Evolutionary conservation across 2,888 invertebrate species (phyloP).

Genomic region (Drosophila barbarae): DNA sequence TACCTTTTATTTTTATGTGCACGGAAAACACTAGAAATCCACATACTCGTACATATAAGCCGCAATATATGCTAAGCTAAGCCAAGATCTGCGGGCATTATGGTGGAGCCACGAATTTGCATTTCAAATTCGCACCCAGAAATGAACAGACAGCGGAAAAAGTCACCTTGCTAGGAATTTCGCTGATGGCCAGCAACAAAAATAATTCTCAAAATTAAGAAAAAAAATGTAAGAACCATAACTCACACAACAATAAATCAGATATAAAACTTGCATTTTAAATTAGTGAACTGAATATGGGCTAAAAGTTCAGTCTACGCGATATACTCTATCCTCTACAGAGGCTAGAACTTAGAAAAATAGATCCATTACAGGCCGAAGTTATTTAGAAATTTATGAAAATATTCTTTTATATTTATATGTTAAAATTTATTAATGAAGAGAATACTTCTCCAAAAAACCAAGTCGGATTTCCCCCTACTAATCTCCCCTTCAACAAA

Average conservation of each 20-base stretch:
- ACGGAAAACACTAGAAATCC: constrained; percentile 39
- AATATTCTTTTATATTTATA: too few relatives aligned
- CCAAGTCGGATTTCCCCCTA: background rate
- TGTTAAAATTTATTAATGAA: background rate
- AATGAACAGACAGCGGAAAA: constrained; percentile 51
- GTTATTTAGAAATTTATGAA: too few relatives aligned
- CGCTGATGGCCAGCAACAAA: constrained; percentile 38
- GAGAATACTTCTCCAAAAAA: background rate
- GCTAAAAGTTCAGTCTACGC: background rate
- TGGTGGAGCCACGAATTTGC: constrained; percentile 58
- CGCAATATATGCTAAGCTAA: constrained; percentile 3
- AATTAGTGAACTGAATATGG: constrained; percentile 21
- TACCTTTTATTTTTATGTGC: constrained; percentile 66
- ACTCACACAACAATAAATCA: constrained; percentile 43
- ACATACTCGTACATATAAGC: constrained; percentile 12
- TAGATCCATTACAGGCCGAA: too few relatives aligned
- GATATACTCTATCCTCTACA: background rate
- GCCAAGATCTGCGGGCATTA: constrained; percentile 27
- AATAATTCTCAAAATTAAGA: constrained; percentile 16
- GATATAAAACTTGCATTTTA: constrained; percentile 48
- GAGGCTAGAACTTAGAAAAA: too few relatives aligned
- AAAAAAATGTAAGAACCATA: constrained; percentile 40
- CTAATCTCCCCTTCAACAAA: constrained; percentile 5
- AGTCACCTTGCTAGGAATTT: constrained; percentile 76
- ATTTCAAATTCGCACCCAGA: constrained; percentile 73